Base-by-base conservation (phyloP, 2,888 invertebrate species). In the Pachymerium ferrugineum region DNA sequence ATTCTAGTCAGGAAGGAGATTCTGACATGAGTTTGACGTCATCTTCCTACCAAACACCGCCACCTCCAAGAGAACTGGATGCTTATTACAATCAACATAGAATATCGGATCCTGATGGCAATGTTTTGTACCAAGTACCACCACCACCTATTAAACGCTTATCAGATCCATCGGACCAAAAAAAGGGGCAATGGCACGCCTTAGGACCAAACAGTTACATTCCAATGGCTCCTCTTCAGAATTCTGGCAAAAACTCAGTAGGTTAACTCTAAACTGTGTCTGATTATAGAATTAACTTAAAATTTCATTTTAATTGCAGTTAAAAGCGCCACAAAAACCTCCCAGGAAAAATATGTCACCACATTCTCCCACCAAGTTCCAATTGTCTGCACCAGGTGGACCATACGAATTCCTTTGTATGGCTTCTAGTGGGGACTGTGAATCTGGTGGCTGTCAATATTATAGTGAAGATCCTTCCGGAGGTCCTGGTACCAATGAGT, bases 261-360 rank as follows among this genome's bases (percentile, higher is more conserved):
- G 25, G 68, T 68, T 35, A 35, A 35, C 14, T 35, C 14, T 35
- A 10, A 35, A 12, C 35, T 35, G 35, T 35, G 35, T 14, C 8
- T 35, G 10, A 35, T 35, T 10, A n/a, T 10, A 10, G 14, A 12
- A 8, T 16, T 54, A 12, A 12, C 14, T 54, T n/a, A 8, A 16
- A 54, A 19, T 19, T 54, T 28, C 2, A 3, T 8, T 29, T 68
- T 4, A 3, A 29, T 14, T 83, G 67, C 86, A 90, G 90, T 90
- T 91, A 72, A 91, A 90, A 74, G 92, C 93, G 74, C 93, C 93
- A 69, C 93, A 93, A 85, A 94, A 94, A 83, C 93, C 94, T 76
- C 94, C 94, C 1, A 86, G 94, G 72, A 86, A 93, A 78, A 93
- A 93, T 83, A 86, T 93, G 74, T 92, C 92, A 14, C 75, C 75